Base-by-base conservation (phyloP, 2,888 invertebrate species). In the Xestia ashworthii region DNA sequence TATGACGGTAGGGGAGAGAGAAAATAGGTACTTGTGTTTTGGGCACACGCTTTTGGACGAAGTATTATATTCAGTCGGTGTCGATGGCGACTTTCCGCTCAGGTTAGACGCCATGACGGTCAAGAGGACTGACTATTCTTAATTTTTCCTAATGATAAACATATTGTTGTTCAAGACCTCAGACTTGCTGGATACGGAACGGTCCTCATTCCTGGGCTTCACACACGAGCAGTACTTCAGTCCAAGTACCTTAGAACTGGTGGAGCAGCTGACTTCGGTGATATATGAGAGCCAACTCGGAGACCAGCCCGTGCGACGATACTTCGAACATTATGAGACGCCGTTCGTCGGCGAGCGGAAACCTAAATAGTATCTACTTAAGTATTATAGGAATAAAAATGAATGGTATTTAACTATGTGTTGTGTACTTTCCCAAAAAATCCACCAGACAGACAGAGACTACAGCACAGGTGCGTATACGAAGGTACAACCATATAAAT, bases 241-340 rank as follows among this genome's bases (percentile, higher is more conserved):
- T 71, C 71, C 82, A 0, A 86, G 84, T 11, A 95, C 94, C 0
- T 3, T 91, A 70, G 94, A 95, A 41, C 78, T 94, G 48, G 90
- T 94, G 4, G 89, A 93, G 53, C 90, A 93, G 76, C 84, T 96
- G 5, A 84, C 88, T n/a, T 78, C 82, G 0, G 91, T 89, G 2
- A 91, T 95, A 32, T 90, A 90, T 82, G 76, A 84, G 25, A 88
- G 86, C 8, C 82, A 84, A 0, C 75, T 72, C 0, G 95, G 95
- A 0, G 95, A 96, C 53, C 91, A 95, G 0, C 88, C 88, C 25
- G 94, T 95, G 62, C 90, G 93, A 16, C 89, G 95, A 5, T 96
- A 96, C 85, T 96, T 92, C 84, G 93, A 95, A 22, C 82, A 84
- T 2, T 96, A 93, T 72, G 93, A 95, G 25, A 93, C 95, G 8